Evolutionary conservation across 2,113 vertebrate genomes (phyloP).

Genomic region (Sylvietta virens): DNA sequence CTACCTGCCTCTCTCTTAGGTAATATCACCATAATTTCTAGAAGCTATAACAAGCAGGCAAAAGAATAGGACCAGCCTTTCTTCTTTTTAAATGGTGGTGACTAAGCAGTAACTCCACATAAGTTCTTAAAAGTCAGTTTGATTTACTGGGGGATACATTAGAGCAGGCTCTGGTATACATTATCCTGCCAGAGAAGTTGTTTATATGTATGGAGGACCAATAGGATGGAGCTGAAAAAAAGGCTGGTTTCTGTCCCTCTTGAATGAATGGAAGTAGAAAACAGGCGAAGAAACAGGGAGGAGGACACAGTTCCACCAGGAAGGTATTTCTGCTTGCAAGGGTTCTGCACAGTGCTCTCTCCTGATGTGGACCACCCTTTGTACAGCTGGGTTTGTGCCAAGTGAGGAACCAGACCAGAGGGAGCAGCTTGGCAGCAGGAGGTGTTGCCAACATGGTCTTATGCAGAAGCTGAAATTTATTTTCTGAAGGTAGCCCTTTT

Average conservation of each 20-base stretch:
- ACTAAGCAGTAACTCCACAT: constrained; percentile 4
- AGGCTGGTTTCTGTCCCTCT: background rate
- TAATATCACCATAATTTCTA: constrained; percentile 9
- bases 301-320: background rate
- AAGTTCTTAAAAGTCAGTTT: constrained; percentile 17
- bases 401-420: background rate
- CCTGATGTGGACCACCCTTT: fast-evolving
- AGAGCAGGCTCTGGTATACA: background rate
- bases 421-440: background rate
- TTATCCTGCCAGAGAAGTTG: background rate
- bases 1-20: background rate
- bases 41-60: background rate
- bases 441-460: fast-evolving
- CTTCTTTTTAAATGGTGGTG: background rate
- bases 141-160: constrained; percentile 3
- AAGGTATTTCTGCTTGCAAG: background rate
- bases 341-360: background rate
- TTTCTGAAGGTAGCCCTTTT: background rate
- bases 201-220: background rate
- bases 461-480: background rate
- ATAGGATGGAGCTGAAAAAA: background rate
- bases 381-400: background rate
- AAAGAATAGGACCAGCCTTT: background rate
- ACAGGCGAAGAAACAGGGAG: fast-evolving
- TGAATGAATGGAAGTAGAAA: background rate